Evolutionary conservation across 2,797 vertebrate species (phyloP).

Genomic region (Chromis chromis): DNA sequence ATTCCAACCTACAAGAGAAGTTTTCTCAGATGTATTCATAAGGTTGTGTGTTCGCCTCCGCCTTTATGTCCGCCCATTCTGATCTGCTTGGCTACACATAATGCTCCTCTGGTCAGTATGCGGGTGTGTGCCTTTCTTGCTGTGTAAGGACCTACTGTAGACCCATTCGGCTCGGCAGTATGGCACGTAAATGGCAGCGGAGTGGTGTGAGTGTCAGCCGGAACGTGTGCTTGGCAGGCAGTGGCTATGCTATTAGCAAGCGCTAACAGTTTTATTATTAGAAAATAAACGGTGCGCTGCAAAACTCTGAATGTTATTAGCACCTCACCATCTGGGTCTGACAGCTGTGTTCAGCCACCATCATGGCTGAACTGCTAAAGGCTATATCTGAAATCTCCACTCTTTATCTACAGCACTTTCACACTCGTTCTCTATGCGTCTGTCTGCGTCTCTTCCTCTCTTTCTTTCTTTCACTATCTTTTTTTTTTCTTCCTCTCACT

Average conservation of each 20-base stretch:
- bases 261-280: slow-evolving; percentile 87
- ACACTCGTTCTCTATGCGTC: slow-evolving; percentile 38
- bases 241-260: slow-evolving; percentile 79
- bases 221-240: slow-evolving; percentile 79
- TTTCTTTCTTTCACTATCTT: slow-evolving; percentile 24
- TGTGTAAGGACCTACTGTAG: slow-evolving; percentile 51
- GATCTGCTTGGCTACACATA: slow-evolving; percentile 54
- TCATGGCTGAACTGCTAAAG: slow-evolving; percentile 75
- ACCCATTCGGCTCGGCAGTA: slow-evolving; percentile 58
- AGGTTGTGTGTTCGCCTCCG: slow-evolving; percentile 20
- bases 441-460: slow-evolving; percentile 42
- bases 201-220: slow-evolving; percentile 70
- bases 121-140: slow-evolving; percentile 22
- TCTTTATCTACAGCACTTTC: slow-evolving; percentile 67
- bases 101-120: slow-evolving; percentile 42
- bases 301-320: slow-evolving; percentile 84
- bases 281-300: slow-evolving; percentile 83
- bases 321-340: slow-evolving; percentile 81
- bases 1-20: not conserved
- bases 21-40: slow-evolving; percentile 11
- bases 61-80: slow-evolving; percentile 45
- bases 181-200: slow-evolving; percentile 70
- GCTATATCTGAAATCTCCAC: slow-evolving; percentile 73
- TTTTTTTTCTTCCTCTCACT: slow-evolving; percentile 35
- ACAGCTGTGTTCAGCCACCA: slow-evolving; percentile 82